Evolutionary conservation across 2,888 invertebrate species (phyloP).

Genomic region (Colletes collaris): DNA sequence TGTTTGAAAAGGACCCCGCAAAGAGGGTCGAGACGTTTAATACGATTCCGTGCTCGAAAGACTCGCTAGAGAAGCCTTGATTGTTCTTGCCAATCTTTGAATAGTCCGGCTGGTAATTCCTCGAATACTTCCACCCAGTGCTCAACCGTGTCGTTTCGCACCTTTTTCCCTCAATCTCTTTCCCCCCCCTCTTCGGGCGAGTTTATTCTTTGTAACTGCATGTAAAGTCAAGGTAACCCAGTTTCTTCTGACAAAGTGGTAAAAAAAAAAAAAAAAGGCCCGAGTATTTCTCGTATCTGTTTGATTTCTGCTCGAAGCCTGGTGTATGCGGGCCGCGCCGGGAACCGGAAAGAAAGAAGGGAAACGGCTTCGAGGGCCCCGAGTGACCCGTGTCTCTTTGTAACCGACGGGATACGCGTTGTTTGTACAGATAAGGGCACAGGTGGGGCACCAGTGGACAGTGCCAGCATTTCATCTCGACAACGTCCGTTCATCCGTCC

Average conservation of each 20-base stretch:
- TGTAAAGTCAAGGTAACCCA: slow-evolving; percentile 1
- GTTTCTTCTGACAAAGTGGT: neutral
- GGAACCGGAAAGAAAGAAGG: slow-evolving; percentile 41
- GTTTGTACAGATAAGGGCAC: slow-evolving; percentile 81
- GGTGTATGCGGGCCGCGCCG: slow-evolving; percentile 18
- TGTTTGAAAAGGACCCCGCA: too few relatives aligned
- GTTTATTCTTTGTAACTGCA: slow-evolving; percentile 5
- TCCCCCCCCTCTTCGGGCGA: neutral
- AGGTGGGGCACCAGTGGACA: slow-evolving; percentile 81
- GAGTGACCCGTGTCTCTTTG: slow-evolving; percentile 62
- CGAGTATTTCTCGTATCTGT: slow-evolving; percentile 12
- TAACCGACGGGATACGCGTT: slow-evolving; percentile 74
- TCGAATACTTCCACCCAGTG: too few relatives aligned
- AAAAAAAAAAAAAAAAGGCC: neutral
- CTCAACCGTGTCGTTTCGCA: too few relatives aligned
- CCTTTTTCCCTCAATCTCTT: slow-evolving; percentile 7
- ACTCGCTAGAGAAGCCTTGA: too few relatives aligned
- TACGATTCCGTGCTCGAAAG: too few relatives aligned
- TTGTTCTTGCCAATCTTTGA: too few relatives aligned
- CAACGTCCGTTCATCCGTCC: slow-evolving; percentile 68
- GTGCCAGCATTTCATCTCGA: slow-evolving; percentile 80
- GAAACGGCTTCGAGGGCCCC: slow-evolving; percentile 46
- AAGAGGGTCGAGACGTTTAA: too few relatives aligned
- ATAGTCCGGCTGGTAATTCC: too few relatives aligned
- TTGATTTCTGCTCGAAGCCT: slow-evolving; percentile 18